Evolutionary conservation across 2,797 vertebrate genomes (phyloP).

Genomic region (Intellagama lesueurii): DNA sequence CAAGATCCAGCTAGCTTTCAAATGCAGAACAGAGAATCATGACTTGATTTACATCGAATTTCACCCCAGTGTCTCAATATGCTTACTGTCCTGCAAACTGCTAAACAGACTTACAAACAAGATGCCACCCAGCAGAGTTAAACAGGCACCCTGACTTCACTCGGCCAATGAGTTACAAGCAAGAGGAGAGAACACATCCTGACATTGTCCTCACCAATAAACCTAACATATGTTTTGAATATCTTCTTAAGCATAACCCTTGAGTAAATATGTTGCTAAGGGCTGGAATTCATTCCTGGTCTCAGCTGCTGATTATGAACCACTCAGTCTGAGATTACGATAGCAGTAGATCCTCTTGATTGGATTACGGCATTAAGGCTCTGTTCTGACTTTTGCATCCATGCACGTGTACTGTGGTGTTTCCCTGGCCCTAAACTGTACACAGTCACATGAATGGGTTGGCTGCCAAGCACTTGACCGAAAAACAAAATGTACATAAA

Average conservation of each 20-base stretch:
- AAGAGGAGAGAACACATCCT: constrained; percentile 3
- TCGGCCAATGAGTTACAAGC: constrained; percentile 8
- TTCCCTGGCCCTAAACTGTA: not conserved
- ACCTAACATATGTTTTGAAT: constrained; percentile 40
- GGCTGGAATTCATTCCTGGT: constrained; percentile 29
- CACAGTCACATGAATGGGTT: constrained; percentile 33
- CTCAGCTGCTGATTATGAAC: constrained; percentile 32
- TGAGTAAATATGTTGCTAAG: constrained; percentile 43
- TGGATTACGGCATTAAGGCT: constrained; percentile 27
- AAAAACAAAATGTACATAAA: constrained; percentile 25
- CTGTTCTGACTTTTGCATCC: constrained; percentile 39
- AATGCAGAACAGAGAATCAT: not conserved
- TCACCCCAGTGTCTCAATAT: not conserved
- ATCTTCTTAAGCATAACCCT: constrained; percentile 21
- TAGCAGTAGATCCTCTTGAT: constrained; percentile 40
- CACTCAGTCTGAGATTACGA: constrained; percentile 49
- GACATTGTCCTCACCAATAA: constrained; percentile 24
- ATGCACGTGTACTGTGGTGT: not conserved
- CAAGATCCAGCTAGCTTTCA: not conserved
- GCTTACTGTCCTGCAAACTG: not conserved
- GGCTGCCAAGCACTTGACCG: constrained; percentile 19
- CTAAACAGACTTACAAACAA: not conserved
- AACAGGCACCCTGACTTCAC: not conserved
- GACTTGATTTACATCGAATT: not conserved
- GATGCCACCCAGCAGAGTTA: not conserved